Conservation (phyloP, 2,888 invertebrate genomes). For the Cotesia congregata region DNA sequence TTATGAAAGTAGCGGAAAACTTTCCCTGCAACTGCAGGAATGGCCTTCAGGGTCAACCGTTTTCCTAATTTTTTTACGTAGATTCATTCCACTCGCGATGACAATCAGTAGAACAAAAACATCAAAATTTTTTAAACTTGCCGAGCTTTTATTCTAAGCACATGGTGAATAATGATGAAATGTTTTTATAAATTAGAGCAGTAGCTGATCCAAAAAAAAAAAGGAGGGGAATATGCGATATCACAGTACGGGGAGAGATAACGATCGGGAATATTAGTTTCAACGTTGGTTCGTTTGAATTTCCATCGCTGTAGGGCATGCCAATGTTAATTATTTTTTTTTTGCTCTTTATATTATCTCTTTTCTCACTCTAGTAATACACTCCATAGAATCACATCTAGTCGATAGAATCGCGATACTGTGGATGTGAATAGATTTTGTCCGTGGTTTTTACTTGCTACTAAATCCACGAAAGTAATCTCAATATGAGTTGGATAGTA, state of each 20-base stretch:
- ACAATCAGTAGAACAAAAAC: slow-evolving; percentile 24
- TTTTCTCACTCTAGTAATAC: slow-evolving; percentile 7
- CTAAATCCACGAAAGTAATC: slow-evolving; percentile 4
- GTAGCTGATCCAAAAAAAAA: background rate
- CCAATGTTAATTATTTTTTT: slow-evolving; percentile 33
- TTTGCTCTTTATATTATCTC: background rate
- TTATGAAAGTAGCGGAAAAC: no score
- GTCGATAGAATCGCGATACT: slow-evolving; percentile 13
- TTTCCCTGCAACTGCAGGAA: no score
- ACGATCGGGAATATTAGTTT: slow-evolving; percentile 31
- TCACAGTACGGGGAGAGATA: slow-evolving; percentile 7
- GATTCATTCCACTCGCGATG: slow-evolving; percentile 31
- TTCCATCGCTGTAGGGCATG: slow-evolving; percentile 14
- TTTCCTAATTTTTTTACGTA: slow-evolving; percentile 23
- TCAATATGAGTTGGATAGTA: background rate
- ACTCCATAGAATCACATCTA: background rate
- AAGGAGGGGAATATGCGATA: background rate
- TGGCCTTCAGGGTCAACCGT: no score
- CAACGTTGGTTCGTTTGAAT: slow-evolving; percentile 32
- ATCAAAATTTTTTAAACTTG: slow-evolving; percentile 41
- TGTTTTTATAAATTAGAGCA: background rate
- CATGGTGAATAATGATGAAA: background rate
- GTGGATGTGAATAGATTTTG: slow-evolving; percentile 24
- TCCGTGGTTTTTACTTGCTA: slow-evolving; percentile 6
- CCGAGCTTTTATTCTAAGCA: background rate